Evolutionary conservation across 92 coral and sea anemone genomes (phyloP).

Genomic region (Scolanthus callimorphus): DNA sequence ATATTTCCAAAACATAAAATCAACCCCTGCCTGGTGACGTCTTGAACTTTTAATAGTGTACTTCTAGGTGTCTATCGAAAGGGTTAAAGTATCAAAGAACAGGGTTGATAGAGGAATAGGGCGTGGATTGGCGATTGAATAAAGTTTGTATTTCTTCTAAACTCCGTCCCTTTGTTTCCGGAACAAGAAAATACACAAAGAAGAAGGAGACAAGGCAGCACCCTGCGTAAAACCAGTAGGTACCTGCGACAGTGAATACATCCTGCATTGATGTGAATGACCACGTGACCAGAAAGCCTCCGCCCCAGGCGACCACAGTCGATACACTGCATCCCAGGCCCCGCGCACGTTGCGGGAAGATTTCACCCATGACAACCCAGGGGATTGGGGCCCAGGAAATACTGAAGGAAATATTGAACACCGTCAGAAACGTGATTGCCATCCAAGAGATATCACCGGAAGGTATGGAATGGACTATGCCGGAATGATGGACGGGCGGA

Average conservation of each 20-base stretch:
- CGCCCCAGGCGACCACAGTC: slow-evolving; percentile 54
- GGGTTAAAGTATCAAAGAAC: too few species aligned
- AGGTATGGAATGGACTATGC: slow-evolving; percentile 39
- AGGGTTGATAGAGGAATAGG: too few species aligned
- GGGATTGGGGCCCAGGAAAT: slow-evolving; percentile 94
- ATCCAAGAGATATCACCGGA: slow-evolving; percentile 58
- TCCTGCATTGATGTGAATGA: slow-evolving; percentile 29
- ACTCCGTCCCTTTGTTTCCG: slow-evolving; percentile 91
- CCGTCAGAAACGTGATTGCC: slow-evolving; percentile 49
- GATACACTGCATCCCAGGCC: slow-evolving; percentile 76
- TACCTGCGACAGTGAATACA: slow-evolving; percentile 53
- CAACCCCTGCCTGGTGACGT: too few species aligned
- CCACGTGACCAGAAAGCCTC: slow-evolving; percentile 70
- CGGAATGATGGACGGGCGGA: not conserved
- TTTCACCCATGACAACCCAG: slow-evolving; percentile 85
- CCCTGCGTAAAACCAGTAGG: slow-evolving; percentile 78
- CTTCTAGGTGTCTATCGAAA: too few species aligned
- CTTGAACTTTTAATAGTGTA: too few species aligned
- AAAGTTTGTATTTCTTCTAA: slow-evolving; percentile 76
- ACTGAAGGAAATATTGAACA: slow-evolving; percentile 46
- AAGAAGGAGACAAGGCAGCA: slow-evolving; percentile 51
- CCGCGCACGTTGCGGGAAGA: slow-evolving; percentile 83
- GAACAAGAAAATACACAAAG: slow-evolving; percentile 66
- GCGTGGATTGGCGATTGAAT: too few species aligned
- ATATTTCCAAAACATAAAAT: too few species aligned